Evolutionary conservation across 2,113 vertebrate genomes (phyloP), one percentile per base, ranked within the genome.

Genomic region (Apistogramma diplotaenia): DNA sequence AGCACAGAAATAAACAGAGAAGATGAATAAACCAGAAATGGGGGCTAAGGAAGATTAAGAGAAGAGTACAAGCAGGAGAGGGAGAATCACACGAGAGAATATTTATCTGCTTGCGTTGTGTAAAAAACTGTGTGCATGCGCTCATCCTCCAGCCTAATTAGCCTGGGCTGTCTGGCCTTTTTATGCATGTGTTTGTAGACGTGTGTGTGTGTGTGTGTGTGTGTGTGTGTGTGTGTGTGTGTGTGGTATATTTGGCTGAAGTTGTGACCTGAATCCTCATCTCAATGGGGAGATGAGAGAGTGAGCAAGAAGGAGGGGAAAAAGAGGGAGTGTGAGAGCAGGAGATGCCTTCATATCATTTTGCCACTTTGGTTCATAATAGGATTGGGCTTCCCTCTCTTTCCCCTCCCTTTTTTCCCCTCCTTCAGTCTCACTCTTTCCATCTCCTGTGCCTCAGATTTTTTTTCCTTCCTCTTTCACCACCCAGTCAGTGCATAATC

Each of bases 181-280:
- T 79, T 77, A 79, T 87, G 87, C 83, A 78, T 87, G 76, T 76
- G 80, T 85, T 73, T 85, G 43, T 74, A 51, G 60, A 35, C 72
- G 54, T 74, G 81, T 81, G 83, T 75, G 67, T 67, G 37, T n/a
- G 1, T 3, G 37, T 43, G 40, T 13, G 40, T 2, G 40, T 53
- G 72, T 76, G 60, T 78, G 57, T 53, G 78, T 74, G 58, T 55
- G 82, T 62, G 21, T 35, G 76, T 2, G 62, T 60, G 79, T 43
- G 65, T 51, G 73, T 54, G 58, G 79, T 81, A 74, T 90, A 83
- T 89, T 87, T 88, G 90, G 90, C 88, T 87, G 78, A 85, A 89
- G 81, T 89, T 93, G 85, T 92, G 92, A 92, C 91, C 93, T 87
- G 88, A 92, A 93, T 94, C 90, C 82, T 84, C 57, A 73, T 83